Percentiles rank a stretch among this genome's conserved stretches.
Evolutionary conservation across 2,888 invertebrate species (phyloP).

Genomic region (Drosophila recens): DNA sequence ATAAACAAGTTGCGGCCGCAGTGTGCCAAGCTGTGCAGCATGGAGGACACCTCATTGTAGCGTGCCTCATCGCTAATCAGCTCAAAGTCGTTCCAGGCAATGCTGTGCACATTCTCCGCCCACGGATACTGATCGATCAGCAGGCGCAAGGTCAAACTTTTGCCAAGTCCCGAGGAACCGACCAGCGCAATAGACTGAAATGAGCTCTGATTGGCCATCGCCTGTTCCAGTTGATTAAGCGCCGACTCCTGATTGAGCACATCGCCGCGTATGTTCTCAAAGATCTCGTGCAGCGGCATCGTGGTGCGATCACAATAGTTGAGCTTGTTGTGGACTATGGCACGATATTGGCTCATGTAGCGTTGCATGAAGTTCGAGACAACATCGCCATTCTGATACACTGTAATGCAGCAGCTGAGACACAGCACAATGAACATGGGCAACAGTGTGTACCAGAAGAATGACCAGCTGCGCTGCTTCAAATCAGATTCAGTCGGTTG

Average conservation of each 20-base stretch:
- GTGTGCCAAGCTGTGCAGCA: slow-evolving; percentile 61
- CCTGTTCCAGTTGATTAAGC: slow-evolving; percentile 65
- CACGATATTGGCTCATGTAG: slow-evolving; percentile 75
- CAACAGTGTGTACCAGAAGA: slow-evolving; percentile 23
- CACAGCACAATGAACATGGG: slow-evolving; percentile 2
- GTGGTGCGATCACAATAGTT: slow-evolving; percentile 75
- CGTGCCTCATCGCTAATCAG: slow-evolving; percentile 26
- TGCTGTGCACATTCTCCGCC: slow-evolving; percentile 78
- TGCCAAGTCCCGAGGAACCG: slow-evolving; percentile 82
- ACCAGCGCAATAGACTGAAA: slow-evolving; percentile 75
- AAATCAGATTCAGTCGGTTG: background rate
- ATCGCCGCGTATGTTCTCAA: slow-evolving; percentile 47
- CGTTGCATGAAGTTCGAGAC: slow-evolving; percentile 38
- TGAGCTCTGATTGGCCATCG: slow-evolving; percentile 59
- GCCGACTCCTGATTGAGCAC: slow-evolving; percentile 71
- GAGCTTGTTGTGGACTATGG: slow-evolving; percentile 74
- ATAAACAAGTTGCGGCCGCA: slow-evolving; percentile 83
- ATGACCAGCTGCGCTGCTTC: background rate
- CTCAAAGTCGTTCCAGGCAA: slow-evolving; percentile 71
- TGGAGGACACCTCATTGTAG: slow-evolving; percentile 32
- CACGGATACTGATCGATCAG: slow-evolving; percentile 79
- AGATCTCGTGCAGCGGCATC: slow-evolving; percentile 51
- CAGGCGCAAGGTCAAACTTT: slow-evolving; percentile 74
- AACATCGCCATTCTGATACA: slow-evolving; percentile 21
- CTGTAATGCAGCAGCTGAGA: slow-evolving; percentile 14